Percentiles rank a stretch among this genome's conserved stretches.
Evolutionary conservation across 92 coral and sea anemone species (phyloP).

Genomic region (Palythoa grandis): DNA sequence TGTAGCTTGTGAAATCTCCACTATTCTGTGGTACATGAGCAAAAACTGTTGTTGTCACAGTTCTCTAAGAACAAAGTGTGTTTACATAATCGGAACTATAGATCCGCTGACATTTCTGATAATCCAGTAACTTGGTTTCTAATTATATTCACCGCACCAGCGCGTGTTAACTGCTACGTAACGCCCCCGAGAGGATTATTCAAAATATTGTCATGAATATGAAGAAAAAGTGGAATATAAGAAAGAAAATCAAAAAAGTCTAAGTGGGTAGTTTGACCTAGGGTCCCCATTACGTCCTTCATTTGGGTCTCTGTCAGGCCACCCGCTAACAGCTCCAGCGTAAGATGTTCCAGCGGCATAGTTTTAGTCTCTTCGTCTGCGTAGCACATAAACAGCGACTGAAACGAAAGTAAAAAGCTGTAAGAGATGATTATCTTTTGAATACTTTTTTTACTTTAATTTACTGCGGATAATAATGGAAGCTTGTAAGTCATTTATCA

Average conservation of each 20-base stretch:
- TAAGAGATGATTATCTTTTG: neutral
- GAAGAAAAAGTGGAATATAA: conserved; percentile 87
- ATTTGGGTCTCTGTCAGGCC: conserved; percentile 70
- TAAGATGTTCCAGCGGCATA: conserved; percentile 86
- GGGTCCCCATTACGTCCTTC: conserved; percentile 64
- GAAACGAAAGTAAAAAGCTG: conserved; percentile 12
- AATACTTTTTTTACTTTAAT: too few relatives aligned
- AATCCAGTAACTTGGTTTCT: too few relatives aligned
- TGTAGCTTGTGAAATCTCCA: too few relatives aligned
- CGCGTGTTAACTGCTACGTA: conserved; percentile 2
- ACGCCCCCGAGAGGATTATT: conserved; percentile 29
- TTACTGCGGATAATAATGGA: too few relatives aligned
- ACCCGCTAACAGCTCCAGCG: conserved; percentile 87
- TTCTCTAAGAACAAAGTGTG: too few relatives aligned
- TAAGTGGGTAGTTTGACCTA: conserved; percentile 77
- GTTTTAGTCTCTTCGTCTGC: conserved; percentile 87
- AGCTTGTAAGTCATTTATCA: too few relatives aligned
- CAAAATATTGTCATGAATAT: conserved; percentile 61
- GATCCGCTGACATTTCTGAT: too few relatives aligned
- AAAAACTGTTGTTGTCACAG: too few relatives aligned
- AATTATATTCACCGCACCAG: too few relatives aligned
- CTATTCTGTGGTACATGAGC: too few relatives aligned
- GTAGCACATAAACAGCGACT: conserved; percentile 91
- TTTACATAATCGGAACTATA: too few relatives aligned
- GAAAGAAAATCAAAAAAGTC: conserved; percentile 94